Conservation (phyloP, 2,113 vertebrate genomes). For the Myotis brandtii region DNA sequence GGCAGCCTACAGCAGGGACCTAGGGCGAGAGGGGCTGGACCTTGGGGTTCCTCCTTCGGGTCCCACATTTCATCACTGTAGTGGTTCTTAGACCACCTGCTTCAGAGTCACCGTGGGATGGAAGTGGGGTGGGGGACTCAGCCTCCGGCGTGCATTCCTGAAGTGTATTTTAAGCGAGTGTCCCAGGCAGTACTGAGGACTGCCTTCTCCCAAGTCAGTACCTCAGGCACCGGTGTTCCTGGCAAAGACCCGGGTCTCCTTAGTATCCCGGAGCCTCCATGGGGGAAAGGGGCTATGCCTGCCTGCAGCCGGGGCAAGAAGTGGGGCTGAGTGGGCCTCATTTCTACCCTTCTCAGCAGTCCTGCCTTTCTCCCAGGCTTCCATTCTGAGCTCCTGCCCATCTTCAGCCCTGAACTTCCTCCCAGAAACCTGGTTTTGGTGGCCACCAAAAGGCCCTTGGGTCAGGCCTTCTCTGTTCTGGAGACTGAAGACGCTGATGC, state of each 20-base stretch:
- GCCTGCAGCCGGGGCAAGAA: not conserved
- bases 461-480: slow-evolving; percentile 45
- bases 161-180: not conserved
- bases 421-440: slow-evolving; percentile 95
- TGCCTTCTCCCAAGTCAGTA: not conserved
- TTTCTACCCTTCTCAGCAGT: not conserved
- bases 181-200: not conserved
- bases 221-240: not conserved
- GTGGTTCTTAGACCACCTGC: not conserved
- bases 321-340: not conserved
- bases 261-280: no score
- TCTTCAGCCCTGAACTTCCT: slow-evolving; percentile 93
- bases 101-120: not conserved
- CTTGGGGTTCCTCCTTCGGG: not conserved
- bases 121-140: not conserved
- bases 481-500: slow-evolving; percentile 46
- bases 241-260: not conserved
- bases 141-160: not conserved
- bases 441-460: slow-evolving; percentile 81
- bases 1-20: not conserved
- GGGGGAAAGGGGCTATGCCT: not conserved
- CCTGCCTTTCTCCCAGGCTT: slow-evolving; percentile 86
- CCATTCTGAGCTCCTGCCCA: slow-evolving; percentile 90
- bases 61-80: not conserved
- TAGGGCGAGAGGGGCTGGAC: not conserved